Evolutionary conservation across 35 echinoderm and acorn worm genomes (phyloP).

Genomic region (Patiria miniata): DNA sequence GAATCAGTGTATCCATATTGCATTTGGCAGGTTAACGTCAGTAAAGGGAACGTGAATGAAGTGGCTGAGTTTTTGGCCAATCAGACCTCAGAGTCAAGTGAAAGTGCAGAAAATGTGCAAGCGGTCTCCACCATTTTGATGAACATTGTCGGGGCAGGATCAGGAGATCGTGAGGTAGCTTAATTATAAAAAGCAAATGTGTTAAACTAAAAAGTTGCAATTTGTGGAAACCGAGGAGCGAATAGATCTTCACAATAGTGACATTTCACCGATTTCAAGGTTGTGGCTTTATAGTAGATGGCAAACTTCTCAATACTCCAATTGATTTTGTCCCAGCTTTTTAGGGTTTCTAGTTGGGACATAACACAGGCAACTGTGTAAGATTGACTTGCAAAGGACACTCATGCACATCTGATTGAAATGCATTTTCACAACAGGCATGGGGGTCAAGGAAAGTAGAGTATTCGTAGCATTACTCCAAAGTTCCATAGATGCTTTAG

Average conservation of each 20-base stretch:
- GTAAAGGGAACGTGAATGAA: background rate
- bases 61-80: background rate
- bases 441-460: no score
- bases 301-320: background rate
- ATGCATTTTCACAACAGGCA: no score
- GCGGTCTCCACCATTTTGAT: background rate
- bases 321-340: background rate
- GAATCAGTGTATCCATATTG: background rate
- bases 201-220: no score
- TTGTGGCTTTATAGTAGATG: no score
- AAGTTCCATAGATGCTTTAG: no score
- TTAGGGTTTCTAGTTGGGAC: background rate
- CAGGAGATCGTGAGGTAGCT: background rate
- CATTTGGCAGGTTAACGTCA: slow-evolving; percentile 5
- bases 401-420: background rate
- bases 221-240: background rate
- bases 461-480: no score
- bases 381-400: background rate
- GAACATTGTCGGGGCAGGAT: slow-evolving; percentile 20
- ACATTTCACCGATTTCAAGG: no score
- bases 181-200: no score
- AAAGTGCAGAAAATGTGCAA: background rate
- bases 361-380: background rate
- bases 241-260: background rate
- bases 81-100: background rate